Base-by-base conservation (phyloP, 2,888 invertebrate species). In the Orgyia antiqua region DNA sequence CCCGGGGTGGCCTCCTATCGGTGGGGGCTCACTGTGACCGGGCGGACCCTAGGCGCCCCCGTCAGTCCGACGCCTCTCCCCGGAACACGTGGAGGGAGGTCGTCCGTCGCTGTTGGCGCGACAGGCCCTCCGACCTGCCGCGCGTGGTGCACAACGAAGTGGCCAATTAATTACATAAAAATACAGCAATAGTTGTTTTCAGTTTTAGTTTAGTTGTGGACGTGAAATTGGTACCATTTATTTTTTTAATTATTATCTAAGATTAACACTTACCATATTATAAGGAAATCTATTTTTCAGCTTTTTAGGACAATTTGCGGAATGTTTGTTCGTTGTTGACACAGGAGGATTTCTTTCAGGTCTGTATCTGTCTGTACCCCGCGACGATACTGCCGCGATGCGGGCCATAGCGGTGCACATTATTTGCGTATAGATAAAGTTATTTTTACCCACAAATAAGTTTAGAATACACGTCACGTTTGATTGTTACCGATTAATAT, bases 201-300 rank as follows among this genome's bases (percentile, higher is more conserved):
- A n/a, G n/a, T n/a, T n/a, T n/a, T n/a, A n/a, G n/a, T n/a, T n/a
- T n/a, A n/a, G n/a, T n/a, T 17, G 7, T 17, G 17, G 4, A 17
- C 7, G 4, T 19, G 8, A 17, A 12, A 17, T 32, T 10, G 21
- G 15, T 40, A 37, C 49, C 55, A 45, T 44, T 40, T 51, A 39
- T 46, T 13, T 33, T 10, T 9, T 4, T 4, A 24, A 17, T 24
- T 0, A 0, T 0, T 3, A 32, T 45, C 28, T 30, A 36, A n/a
- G n/a, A n/a, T n/a, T n/a, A n/a, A n/a, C 24, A 68, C 78, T 75
- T 45, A 79, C 78, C 79, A 76, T 36, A 36, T n/a, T 77, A 32
- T 50, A 58, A 26, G 34, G 45, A 42, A 42, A 45, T 36, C 24
- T 53, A 36, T 39, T 45, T 36, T 36, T 55, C 3, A 42, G 51